Percentiles rank a stretch among this genome's conserved stretches.
These are phyloP conservation scores for Syndactyla subalaris DNA, from an alignment of 2,797 vertebrate species.

Conservation along the genomic window DNA sequence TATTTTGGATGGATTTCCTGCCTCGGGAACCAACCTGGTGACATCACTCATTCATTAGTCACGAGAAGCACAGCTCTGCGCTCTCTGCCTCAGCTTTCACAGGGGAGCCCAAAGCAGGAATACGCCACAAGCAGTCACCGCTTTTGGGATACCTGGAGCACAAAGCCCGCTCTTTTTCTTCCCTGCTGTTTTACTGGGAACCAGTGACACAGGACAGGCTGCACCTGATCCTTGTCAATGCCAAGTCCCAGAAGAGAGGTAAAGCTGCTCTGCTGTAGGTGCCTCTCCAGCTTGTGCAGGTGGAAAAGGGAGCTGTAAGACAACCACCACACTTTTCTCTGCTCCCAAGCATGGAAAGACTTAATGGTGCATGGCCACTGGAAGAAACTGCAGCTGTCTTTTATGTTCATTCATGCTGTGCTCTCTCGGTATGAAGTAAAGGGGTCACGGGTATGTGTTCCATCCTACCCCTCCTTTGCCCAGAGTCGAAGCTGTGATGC, in stretches of 20 bases:
- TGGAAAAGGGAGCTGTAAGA: background rate
- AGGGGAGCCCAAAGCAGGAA: background rate
- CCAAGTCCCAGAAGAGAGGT: background rate
- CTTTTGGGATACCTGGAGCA: background rate
- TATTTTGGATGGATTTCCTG: constrained; percentile 22
- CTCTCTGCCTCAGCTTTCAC: background rate
- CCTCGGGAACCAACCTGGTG: constrained; percentile 18
- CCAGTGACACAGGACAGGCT: fast-evolving
- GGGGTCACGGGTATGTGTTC: fast-evolving
- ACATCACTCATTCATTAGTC: constrained; percentile 32
- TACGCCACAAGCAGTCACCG: fast-evolving
- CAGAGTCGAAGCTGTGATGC: background rate
- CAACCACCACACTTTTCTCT: background rate
- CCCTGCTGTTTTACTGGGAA: background rate
- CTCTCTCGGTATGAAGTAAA: background rate
- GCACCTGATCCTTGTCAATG: background rate
- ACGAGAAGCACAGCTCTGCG: background rate
- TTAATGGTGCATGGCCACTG: background rate
- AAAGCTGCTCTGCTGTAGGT: background rate
- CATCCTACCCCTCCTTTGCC: background rate
- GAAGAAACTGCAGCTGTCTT: background rate
- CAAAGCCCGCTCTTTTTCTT: background rate
- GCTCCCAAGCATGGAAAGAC: background rate
- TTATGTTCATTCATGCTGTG: background rate
- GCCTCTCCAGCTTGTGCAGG: background rate